Evolutionary conservation across 35 echinoderm and acorn worm genomes (phyloP).

Genomic region (Diadema setosum): DNA sequence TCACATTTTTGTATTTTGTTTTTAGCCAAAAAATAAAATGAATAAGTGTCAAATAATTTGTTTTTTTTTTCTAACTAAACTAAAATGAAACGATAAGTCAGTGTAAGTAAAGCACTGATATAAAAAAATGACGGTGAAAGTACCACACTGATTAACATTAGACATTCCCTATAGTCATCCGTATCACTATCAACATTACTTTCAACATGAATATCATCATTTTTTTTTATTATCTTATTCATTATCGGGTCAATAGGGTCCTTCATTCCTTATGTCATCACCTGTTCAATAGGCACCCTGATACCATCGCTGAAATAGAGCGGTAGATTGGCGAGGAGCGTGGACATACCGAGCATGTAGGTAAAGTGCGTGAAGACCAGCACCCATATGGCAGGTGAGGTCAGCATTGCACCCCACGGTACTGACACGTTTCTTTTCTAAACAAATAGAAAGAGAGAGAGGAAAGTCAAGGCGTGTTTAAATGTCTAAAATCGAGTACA

Average conservation of each 20-base stretch:
- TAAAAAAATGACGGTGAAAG: neutral
- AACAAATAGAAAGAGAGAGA: too few relatives aligned
- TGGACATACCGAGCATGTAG: conserved; percentile 81
- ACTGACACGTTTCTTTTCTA: too few relatives aligned
- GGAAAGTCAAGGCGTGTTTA: too few relatives aligned
- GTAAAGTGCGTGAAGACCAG: conserved; percentile 68
- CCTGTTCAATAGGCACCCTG: conserved; percentile 70
- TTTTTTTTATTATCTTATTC: neutral
- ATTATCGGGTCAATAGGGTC: neutral
- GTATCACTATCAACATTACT: neutral
- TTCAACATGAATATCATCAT: neutral
- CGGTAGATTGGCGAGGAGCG: conserved; percentile 78
- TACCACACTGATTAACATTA: neutral
- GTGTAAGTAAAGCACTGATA: neutral
- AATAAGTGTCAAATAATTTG: too few relatives aligned
- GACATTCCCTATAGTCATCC: neutral
- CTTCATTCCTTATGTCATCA: neutral
- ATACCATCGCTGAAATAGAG: conserved; percentile 74
- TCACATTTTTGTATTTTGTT: too few relatives aligned
- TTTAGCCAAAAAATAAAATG: too few relatives aligned
- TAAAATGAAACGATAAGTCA: too few relatives aligned
- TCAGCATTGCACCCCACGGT: conserved; percentile 46
- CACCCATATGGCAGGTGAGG: conserved; percentile 65
- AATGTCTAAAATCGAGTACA: too few relatives aligned
- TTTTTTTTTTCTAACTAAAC: too few relatives aligned